A percentile compares a stretch with the other conserved stretches of the same genome.
Conservation (phyloP, 1,140 invertebrate species). For the Aphis gossypii region DNA sequence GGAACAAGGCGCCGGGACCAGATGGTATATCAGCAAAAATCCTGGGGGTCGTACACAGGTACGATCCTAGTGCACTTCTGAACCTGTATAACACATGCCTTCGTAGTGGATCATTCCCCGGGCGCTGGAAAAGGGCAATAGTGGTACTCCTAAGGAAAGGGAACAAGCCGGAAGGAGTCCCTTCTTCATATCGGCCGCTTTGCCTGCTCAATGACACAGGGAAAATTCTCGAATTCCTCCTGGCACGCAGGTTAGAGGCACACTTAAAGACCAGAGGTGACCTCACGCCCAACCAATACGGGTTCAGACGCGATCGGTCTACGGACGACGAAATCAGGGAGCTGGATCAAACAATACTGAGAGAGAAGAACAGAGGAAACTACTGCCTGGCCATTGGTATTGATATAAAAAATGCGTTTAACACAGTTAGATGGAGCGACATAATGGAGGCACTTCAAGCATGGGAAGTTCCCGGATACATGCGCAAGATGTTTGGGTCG, state of each 20-base stretch:
- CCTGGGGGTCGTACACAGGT: not conserved
- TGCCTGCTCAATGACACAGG: not conserved
- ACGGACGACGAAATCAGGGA: not conserved
- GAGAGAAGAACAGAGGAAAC: not conserved
- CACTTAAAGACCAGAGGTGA: not conserved
- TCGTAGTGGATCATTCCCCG: not conserved
- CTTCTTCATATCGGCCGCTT: not conserved
- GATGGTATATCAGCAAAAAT: not conserved
- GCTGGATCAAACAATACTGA: accelerated
- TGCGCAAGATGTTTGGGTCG: too few species aligned
- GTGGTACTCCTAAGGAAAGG: not conserved
- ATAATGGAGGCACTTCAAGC: not conserved
- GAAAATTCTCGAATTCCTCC: not conserved
- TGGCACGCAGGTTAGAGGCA: not conserved
- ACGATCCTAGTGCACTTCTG: accelerated
- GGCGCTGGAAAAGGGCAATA: not conserved
- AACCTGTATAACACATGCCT: not conserved
- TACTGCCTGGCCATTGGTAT: not conserved
- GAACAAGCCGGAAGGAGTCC: not conserved
- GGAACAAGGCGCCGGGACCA: not conserved
- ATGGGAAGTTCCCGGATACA: not conserved
- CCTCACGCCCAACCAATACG: not conserved
- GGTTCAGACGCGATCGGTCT: not conserved
- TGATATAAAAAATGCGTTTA: not conserved
- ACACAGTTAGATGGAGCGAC: not conserved